Conservation (phyloP, 92 coral and sea anemone genomes). For the Parazoanthus darwini region DNA sequence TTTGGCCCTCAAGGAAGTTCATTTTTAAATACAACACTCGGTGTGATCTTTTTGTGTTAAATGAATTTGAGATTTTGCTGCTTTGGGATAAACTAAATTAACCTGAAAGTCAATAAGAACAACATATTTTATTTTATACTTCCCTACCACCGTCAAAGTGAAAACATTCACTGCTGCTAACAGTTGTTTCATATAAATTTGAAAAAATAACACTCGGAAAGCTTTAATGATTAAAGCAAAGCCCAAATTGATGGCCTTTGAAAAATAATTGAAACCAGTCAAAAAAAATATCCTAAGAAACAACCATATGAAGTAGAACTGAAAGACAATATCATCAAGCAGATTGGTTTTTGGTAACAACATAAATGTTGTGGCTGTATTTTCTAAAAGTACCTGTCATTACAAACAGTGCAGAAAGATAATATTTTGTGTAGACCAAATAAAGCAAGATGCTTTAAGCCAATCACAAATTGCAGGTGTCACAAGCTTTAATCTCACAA, state of each 20-base stretch:
- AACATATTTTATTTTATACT: too few species aligned
- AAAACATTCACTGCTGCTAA: not conserved
- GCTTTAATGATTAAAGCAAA: too few species aligned
- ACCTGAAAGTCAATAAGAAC: not conserved
- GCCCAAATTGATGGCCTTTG: too few species aligned
- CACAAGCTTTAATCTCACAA: constrained; percentile 3
- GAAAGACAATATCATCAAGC: not conserved
- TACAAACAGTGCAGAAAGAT: not conserved
- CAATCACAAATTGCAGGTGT: constrained; percentile 9
- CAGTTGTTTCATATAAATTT: not conserved
- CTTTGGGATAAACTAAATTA: not conserved
- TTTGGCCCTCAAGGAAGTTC: too few species aligned
- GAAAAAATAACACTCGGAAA: not conserved
- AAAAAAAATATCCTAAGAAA: too few species aligned
- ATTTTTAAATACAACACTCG: too few species aligned
- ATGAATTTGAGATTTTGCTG: too few species aligned
- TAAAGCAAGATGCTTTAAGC: not conserved
- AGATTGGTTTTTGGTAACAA: not conserved
- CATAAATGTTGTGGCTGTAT: constrained; percentile 10
- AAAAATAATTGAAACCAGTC: too few species aligned
- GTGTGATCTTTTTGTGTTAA: not conserved
- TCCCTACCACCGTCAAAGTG: too few species aligned
- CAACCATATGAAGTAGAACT: too few species aligned
- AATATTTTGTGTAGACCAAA: constrained; percentile 2
- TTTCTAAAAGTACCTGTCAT: constrained; percentile 18